Evolutionary conservation across 2,113 vertebrate species (phyloP), one percentile per base, ranked within the genome.

Genomic region (Bubo blakistoni): DNA sequence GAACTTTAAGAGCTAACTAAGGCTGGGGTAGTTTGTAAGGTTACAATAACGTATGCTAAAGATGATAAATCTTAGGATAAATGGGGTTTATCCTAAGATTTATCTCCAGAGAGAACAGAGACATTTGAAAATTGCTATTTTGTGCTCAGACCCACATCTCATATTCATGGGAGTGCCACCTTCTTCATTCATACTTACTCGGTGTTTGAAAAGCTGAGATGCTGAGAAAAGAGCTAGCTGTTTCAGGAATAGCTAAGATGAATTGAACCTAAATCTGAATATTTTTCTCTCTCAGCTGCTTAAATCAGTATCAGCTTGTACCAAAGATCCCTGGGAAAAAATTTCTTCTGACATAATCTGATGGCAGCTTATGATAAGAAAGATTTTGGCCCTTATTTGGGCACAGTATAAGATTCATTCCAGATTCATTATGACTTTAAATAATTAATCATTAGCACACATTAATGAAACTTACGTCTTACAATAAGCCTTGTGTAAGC

Each of bases 401-500:
- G 52, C 34, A 91, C 40, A 80, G 10, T 52, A 3, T 55, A 62
- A 59, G 30, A 87, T 87, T 79, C 3, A 46, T 73, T 81, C 91
- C 38, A 81, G 42, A 65, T 66, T 77, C 4, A 51, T 58, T 79
- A n/a, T 17, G 3, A 42, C 20, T 86, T 87, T 38, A 55, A 84
- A 86, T 25, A 71, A 82, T 72, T 93, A 77, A 86, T 36, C 65
- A 62, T 70, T 30, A 44, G 6, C 32, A 63, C 71, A 84, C 6
- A 36, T 32, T 30, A 82, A 26, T 22, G 87, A 47, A 66, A 93
- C 99, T 98, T 98, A 99, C 99, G 98, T 97, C 98, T 98, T 91
- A 99, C 98, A 83, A 99, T 99, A 91, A 99, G 98, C 96, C 98
- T 98, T 19, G 98, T 99, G 90, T 99, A 98, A 88, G 98, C 98